A percentile compares a stretch with the other conserved stretches of the same genome.
These are phyloP conservation scores for Paracentrotus lividus DNA, from an alignment of 53 echinoderm and acorn worm genomes.

Conservation along the genomic window DNA sequence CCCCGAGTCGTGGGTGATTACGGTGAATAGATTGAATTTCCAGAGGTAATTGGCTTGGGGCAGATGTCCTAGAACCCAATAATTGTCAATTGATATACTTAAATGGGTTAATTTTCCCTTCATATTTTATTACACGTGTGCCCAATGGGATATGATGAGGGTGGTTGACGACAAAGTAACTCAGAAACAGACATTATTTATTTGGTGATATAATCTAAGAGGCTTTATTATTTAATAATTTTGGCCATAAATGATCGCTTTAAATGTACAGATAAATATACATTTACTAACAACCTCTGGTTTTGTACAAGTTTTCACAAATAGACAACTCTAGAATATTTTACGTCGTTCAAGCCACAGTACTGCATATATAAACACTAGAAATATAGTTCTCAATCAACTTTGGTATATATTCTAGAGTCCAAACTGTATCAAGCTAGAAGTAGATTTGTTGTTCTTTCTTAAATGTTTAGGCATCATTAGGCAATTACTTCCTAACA, in stretches of 20 bases:
- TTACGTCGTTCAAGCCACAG: neutral
- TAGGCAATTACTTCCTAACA: too few relatives aligned
- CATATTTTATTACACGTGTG: constrained; percentile 57
- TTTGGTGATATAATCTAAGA: constrained; percentile 53
- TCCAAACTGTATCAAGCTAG: neutral
- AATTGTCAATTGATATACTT: too few relatives aligned
- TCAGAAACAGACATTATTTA: neutral
- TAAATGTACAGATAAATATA: constrained; percentile 65
- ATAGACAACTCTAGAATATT: neutral
- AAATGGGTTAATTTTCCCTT: neutral
- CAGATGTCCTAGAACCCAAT: too few relatives aligned
- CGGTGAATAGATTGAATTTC: too few relatives aligned
- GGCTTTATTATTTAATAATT: constrained; percentile 69
- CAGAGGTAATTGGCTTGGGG: too few relatives aligned
- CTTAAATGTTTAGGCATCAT: neutral
- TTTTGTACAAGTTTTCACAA: constrained; percentile 21
- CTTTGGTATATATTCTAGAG: neutral
- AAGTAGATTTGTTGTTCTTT: neutral
- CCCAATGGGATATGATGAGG: constrained; percentile 85
- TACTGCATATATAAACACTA: neutral
- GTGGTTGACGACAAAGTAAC: constrained; percentile 45
- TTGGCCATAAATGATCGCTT: constrained; percentile 57
- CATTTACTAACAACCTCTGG: constrained; percentile 18
- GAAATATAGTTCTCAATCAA: neutral
- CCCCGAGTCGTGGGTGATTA: too few relatives aligned